These are phyloP conservation scores for Cololabis saira DNA, from an alignment of 2,113 vertebrate species.

Conservation along the genomic window DNA sequence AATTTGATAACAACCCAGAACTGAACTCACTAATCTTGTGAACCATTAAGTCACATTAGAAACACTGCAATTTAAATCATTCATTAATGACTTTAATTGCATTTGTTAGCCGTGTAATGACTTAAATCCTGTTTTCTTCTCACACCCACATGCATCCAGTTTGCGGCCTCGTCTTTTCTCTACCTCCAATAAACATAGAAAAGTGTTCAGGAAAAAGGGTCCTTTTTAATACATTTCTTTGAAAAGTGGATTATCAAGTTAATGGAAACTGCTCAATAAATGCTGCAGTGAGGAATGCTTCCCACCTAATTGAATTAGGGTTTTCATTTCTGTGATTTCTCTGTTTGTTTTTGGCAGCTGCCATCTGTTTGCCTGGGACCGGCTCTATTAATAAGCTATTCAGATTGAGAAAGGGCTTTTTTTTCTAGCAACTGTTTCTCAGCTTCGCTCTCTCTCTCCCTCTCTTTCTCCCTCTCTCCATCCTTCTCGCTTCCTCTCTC, in stretches of 20 bases:
- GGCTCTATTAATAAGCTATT: conserved; percentile 82
- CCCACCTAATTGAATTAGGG: conserved; percentile 79
- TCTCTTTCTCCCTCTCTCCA: conserved; percentile 21
- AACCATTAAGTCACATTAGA: conserved; percentile 39
- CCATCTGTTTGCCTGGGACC: conserved; percentile 79
- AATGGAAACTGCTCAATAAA: conserved; percentile 77
- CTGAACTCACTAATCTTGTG: conserved; percentile 4
- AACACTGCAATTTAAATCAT: conserved; percentile 36
- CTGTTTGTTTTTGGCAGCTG: conserved; percentile 77
- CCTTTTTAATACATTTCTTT: conserved; percentile 54
- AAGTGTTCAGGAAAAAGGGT: conserved; percentile 49
- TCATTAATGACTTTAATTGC: conserved; percentile 64
- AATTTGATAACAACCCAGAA: background rate
- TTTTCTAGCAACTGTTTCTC: conserved; percentile 77
- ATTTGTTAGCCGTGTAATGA: conserved; percentile 64
- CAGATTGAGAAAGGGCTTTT: conserved; percentile 77
- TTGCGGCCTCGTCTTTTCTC: conserved; percentile 50
- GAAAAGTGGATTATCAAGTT: conserved; percentile 77
- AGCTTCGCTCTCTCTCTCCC: conserved; percentile 62
- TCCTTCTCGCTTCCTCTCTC: conserved; percentile 53
- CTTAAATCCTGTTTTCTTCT: conserved; percentile 65
- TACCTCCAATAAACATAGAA: conserved; percentile 62
- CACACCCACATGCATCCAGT: conserved; percentile 52
- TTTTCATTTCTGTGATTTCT: conserved; percentile 73
- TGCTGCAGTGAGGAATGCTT: conserved; percentile 70